Percentiles rank a stretch among this genome's conserved stretches.
Evolutionary conservation across 2,888 invertebrate genomes (phyloP).

Genomic region (Didymodactylos carnosus): DNA sequence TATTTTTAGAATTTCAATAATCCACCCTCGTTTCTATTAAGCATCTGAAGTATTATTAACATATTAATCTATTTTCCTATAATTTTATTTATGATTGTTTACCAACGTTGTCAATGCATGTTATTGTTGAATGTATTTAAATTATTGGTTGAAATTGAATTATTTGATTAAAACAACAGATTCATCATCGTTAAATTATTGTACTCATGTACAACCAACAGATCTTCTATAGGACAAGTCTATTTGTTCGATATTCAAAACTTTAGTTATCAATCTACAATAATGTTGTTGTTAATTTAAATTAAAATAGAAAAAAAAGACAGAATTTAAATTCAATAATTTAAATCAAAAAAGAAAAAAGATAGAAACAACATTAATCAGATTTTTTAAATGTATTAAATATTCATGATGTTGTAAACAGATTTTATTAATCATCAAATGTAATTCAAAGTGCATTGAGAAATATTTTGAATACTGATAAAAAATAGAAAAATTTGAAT

Average conservation of each 20-base stretch:
- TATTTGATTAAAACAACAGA: neutral
- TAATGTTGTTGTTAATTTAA: too few relatives aligned
- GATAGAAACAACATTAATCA: neutral
- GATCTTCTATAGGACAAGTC: neutral
- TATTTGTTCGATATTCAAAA: neutral
- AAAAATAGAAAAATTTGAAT: too few relatives aligned
- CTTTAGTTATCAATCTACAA: neutral
- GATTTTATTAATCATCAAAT: neutral
- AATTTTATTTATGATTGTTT: neutral
- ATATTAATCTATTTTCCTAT: neutral
- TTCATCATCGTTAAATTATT: neutral
- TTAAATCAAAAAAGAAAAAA: neutral
- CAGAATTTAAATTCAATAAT: too few relatives aligned
- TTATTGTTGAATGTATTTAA: neutral
- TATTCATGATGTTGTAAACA: neutral
- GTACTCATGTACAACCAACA: neutral
- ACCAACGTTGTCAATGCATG: neutral
- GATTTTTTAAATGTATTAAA: neutral
- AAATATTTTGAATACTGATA: too few relatives aligned
- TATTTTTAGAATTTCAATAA: too few relatives aligned
- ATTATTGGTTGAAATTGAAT: neutral
- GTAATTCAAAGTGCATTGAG: neutral
- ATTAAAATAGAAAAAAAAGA: too few relatives aligned
- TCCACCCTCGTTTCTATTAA: too few relatives aligned
- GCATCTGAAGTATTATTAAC: neutral